A percentile compares a stretch with the other conserved stretches of the same genome.
These are phyloP conservation scores for Hirundichthys speculiger DNA, from an alignment of 2,113 vertebrate species.

Conservation along the genomic window DNA sequence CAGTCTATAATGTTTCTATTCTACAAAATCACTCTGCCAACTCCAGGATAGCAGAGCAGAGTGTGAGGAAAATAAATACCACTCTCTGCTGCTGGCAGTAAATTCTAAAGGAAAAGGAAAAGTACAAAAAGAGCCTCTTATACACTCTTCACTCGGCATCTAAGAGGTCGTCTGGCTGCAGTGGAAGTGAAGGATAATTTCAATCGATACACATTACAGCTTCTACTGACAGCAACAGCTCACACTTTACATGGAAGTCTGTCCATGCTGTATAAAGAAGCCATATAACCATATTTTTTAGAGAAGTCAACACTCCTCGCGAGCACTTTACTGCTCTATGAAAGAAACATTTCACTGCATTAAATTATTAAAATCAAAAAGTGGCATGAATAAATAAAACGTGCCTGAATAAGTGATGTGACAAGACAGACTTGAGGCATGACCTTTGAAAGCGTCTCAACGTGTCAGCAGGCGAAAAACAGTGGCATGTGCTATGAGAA, in stretches of 20 bases:
- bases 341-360: conserved; percentile 74
- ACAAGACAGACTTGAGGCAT: conserved; percentile 72
- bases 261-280: conserved; percentile 19
- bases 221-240: conserved; percentile 58
- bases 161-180: conserved; percentile 55
- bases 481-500: conserved; percentile 35
- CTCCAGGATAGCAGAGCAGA: conserved; percentile 93
- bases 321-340: conserved; percentile 66
- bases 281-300: conserved; percentile 46
- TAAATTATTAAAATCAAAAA: conserved; percentile 80
- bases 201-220: conserved; percentile 55
- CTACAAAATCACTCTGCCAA: conserved; percentile 99
- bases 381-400: conserved; percentile 80
- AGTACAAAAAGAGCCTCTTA: conserved; percentile 63
- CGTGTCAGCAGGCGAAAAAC: conserved; percentile 52
- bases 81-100: conserved; percentile 86
- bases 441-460: conserved; percentile 73
- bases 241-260: conserved; percentile 33
- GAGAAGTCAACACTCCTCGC: conserved; percentile 38
- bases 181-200: conserved; percentile 60
- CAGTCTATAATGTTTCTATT: conserved; percentile 99
- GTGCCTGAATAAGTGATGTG: conserved; percentile 75
- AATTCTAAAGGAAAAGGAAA: conserved; percentile 76
- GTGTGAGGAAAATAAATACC: conserved; percentile 99
- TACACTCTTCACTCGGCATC: conserved; percentile 43